phyloP scores from a whole-genome alignment of 2,888 invertebrate species.

The Adelognathus sp. region DNA sequence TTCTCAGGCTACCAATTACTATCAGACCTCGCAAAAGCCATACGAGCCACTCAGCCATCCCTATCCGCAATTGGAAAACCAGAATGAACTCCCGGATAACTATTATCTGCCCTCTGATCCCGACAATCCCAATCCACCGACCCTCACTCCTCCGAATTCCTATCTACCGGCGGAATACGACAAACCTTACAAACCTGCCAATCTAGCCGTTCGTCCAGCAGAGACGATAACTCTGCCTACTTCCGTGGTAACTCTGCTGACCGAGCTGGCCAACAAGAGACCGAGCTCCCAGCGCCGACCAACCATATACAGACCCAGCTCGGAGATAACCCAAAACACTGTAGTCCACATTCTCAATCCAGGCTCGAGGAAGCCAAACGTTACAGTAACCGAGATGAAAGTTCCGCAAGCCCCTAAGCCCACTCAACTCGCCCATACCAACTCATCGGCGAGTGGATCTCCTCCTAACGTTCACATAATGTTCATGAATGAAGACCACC shows the following conservation, averaged over 20 bases:
- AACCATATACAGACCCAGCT: slow-evolving; percentile 61
- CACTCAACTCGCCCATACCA: neutral
- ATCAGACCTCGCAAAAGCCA: neutral
- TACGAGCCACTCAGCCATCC: neutral
- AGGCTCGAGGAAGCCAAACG: slow-evolving; percentile 68
- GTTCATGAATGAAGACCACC: slow-evolving; percentile 71
- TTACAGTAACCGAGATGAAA: slow-evolving; percentile 63
- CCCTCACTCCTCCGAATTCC: neutral
- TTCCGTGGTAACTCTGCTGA: slow-evolving; percentile 45
- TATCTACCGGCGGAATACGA: neutral
- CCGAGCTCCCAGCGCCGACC: slow-evolving; percentile 39
- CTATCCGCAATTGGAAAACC: slow-evolving; percentile 12
- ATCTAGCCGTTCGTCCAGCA: neutral
- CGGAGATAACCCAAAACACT: slow-evolving; percentile 75
- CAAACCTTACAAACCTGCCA: neutral
- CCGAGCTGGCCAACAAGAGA: slow-evolving; percentile 45
- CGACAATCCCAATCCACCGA: neutral
- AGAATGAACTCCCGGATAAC: neutral
- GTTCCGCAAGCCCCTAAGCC: slow-evolving; percentile 28
- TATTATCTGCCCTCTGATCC: neutral
- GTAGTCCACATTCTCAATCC: slow-evolving; percentile 75
- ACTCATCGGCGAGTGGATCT: slow-evolving; percentile 22
- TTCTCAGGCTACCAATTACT: neutral
- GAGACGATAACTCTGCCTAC: slow-evolving; percentile 49
- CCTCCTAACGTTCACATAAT: slow-evolving; percentile 75